phyloP scores from a whole-genome alignment of 2,797 vertebrate genomes.

The Eulemur albifrons region DNA sequence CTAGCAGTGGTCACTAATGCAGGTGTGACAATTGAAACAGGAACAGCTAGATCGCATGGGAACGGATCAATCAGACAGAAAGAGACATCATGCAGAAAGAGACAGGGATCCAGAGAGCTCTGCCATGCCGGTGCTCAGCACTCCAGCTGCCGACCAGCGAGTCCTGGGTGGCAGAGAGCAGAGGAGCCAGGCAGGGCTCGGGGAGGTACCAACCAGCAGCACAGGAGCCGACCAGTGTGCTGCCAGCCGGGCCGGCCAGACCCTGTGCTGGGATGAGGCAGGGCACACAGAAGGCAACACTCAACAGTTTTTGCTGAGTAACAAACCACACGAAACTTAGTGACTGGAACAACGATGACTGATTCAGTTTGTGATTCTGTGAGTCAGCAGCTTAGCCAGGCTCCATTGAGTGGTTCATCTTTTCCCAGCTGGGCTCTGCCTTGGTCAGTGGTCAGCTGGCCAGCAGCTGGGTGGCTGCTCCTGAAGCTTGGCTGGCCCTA shows the following conservation, averaged over 20 bases:
- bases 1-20: neutral
- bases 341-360: too few relatives aligned
- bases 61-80: neutral
- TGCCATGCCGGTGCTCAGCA: neutral
- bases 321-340: neutral
- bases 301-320: rapidly evolving
- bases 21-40: neutral
- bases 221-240: rapidly evolving
- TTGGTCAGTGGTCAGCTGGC: too few relatives aligned
- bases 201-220: neutral
- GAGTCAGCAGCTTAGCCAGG: rapidly evolving
- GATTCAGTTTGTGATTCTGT: neutral
- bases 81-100: neutral
- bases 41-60: rapidly evolving
- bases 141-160: neutral
- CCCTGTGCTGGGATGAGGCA: neutral
- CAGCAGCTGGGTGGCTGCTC: neutral
- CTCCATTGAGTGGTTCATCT: neutral
- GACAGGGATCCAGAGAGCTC: neutral
- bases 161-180: neutral
- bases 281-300: rapidly evolving
- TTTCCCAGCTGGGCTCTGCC: neutral
- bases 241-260: rapidly evolving
- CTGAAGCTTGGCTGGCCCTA: neutral
- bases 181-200: neutral